Conservation (phyloP, 2,888 invertebrate genomes). For the Leptopilina drosophilae region DNA sequence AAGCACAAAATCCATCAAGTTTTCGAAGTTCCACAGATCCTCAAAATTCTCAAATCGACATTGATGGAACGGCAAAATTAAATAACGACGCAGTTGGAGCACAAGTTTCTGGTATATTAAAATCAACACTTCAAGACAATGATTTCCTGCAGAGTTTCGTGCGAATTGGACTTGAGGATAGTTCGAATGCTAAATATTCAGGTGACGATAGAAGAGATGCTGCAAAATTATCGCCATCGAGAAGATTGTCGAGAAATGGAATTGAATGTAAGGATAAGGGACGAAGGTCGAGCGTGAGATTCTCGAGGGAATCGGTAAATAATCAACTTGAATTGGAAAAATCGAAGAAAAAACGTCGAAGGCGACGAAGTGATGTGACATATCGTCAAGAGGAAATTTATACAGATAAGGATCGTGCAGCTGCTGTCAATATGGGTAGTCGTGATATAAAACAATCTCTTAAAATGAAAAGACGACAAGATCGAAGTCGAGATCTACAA, state of each 20-base stretch:
- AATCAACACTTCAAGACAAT: conserved; percentile 82
- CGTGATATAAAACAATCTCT: conserved; percentile 92
- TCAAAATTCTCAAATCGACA: conserved; percentile 13
- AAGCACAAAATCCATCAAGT: background rate
- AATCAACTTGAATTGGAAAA: conserved; percentile 69
- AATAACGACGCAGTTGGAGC: conserved; percentile 75
- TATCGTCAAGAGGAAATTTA: conserved; percentile 85
- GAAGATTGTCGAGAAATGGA: conserved; percentile 38
- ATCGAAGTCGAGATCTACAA: conserved; percentile 84
- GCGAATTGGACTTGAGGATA: conserved; percentile 82
- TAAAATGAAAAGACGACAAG: conserved; percentile 87
- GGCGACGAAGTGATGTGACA: conserved; percentile 63
- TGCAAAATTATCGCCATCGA: conserved; percentile 35
- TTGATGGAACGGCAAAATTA: conserved; percentile 65
- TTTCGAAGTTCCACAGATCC: background rate
- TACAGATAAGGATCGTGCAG: conserved; percentile 94
- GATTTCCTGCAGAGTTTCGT: conserved; percentile 90
- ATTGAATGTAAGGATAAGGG: conserved; percentile 47
- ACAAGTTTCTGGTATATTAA: conserved; percentile 81
- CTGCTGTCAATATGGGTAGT: conserved; percentile 91
- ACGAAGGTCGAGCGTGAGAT: conserved; percentile 45
- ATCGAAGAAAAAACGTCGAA: conserved; percentile 70
- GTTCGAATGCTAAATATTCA: conserved; percentile 63
- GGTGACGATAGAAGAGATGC: conserved; percentile 50
- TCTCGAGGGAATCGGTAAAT: conserved; percentile 58